Conservation (phyloP, 30 jellyfish, hydroid and myxozoan species). For the Rhopilema esculentum region DNA sequence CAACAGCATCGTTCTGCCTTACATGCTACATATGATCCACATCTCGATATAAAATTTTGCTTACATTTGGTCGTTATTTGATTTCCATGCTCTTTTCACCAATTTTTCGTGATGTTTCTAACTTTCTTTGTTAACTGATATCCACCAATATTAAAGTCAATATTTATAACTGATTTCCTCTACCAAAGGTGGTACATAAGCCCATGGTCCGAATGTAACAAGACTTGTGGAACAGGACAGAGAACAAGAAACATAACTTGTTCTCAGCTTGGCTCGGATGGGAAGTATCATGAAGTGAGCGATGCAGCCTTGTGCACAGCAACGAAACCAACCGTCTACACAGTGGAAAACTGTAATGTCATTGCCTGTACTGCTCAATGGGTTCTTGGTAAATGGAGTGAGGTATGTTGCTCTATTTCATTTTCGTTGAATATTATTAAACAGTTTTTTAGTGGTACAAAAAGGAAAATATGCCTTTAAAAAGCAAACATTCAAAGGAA, state of each 20-base stretch:
- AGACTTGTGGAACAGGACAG: constrained; percentile 80
- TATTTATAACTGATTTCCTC: too few species aligned
- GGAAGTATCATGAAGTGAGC: constrained; percentile 24
- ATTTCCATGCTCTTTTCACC: too few species aligned
- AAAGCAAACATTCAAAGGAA: not conserved
- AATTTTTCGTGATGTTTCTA: not conserved
- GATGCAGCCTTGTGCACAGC: constrained; percentile 45
- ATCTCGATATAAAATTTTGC: too few species aligned
- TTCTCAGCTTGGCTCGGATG: constrained; percentile 24
- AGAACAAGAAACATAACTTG: constrained; percentile 62
- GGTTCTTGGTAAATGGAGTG: constrained; percentile 57
- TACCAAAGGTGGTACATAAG: constrained; percentile 70
- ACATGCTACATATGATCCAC: too few species aligned
- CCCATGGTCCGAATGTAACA: constrained; percentile 74
- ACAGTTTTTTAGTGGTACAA: too few species aligned
- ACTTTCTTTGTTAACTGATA: too few species aligned
- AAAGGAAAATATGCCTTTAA: too few species aligned
- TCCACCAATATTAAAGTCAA: too few species aligned
- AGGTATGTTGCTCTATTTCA: constrained; percentile 41
- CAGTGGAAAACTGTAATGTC: constrained; percentile 58
- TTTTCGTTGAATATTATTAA: too few species aligned
- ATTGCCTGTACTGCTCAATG: constrained; percentile 77
- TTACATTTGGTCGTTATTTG: too few species aligned
- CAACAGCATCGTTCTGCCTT: too few species aligned
- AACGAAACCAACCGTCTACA: constrained; percentile 45